A percentile compares a stretch with the other conserved stretches of the same genome.
These are phyloP conservation scores for Falco punctatus DNA, from an alignment of 2,113 vertebrate genomes.

Conservation along the genomic window DNA sequence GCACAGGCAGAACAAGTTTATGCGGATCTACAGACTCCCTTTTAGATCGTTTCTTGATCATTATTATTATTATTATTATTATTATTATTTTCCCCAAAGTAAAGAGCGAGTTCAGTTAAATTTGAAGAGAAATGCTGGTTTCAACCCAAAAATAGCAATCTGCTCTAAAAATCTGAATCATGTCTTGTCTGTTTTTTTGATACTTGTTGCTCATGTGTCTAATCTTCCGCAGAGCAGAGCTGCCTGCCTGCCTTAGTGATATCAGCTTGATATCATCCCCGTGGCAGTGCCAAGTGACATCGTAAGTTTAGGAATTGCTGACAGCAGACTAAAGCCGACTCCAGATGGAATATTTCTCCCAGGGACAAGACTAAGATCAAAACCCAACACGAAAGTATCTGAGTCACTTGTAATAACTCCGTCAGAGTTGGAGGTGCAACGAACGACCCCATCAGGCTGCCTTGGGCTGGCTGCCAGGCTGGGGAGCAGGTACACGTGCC, in stretches of 20 bases:
- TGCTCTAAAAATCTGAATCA: conserved; percentile 27
- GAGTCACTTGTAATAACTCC: conserved; percentile 22
- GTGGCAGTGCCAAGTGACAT: conserved; percentile 58
- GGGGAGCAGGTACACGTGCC: not conserved
- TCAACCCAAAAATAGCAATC: conserved; percentile 6
- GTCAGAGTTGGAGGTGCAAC: conserved; percentile 7
- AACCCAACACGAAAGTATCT: conserved; percentile 25
- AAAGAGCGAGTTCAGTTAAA: not conserved
- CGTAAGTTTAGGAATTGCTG: conserved; percentile 55
- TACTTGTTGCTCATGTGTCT: not conserved
- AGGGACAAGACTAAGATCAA: not conserved
- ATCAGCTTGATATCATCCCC: conserved; percentile 49
- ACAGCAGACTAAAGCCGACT: conserved; percentile 45
- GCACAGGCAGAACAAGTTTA: not conserved
- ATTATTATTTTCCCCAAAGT: not conserved
- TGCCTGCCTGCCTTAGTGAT: conserved; percentile 13
- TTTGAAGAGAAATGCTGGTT: not conserved
- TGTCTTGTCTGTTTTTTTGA: not conserved
- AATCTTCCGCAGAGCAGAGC: conserved; percentile 13
- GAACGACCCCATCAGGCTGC: not conserved
- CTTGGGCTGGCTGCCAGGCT: not conserved
- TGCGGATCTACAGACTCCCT: not conserved
- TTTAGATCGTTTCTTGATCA: not conserved
- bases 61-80: not conserved
- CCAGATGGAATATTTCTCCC: conserved; percentile 52